These are phyloP conservation scores for Clytia hemisphaerica DNA, from an alignment of 30 jellyfish, hydroid and myxozoan genomes.

Conservation along the genomic window DNA sequence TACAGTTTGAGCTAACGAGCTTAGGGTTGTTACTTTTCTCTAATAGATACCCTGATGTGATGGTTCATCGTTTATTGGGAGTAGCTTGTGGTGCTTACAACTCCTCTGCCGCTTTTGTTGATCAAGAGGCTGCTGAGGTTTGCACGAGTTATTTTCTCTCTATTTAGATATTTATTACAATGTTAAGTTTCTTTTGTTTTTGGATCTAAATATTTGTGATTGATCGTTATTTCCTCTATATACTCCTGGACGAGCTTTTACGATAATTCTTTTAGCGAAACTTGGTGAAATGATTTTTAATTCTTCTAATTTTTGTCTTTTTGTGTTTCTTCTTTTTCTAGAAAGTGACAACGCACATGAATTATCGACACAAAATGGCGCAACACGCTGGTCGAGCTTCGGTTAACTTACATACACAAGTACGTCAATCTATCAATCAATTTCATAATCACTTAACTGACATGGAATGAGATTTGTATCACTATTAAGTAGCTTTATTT, in stretches of 20 bases:
- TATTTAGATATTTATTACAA: not conserved
- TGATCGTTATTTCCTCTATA: not conserved
- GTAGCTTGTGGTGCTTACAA: slow-evolving; percentile 76
- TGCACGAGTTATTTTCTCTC: not conserved
- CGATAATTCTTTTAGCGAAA: not conserved
- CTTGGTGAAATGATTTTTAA: not conserved
- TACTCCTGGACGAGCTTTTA: not conserved
- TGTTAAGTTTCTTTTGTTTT: not conserved
- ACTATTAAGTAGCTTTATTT: no score
- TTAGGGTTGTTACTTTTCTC: not conserved
- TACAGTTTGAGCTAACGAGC: no score
- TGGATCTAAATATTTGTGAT: not conserved
- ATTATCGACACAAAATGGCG: slow-evolving; percentile 83
- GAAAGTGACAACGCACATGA: slow-evolving; percentile 57
- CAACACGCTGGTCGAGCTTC: slow-evolving; percentile 88
- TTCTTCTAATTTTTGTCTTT: not conserved
- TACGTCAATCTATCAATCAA: not conserved
- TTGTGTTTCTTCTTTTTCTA: slow-evolving; percentile 13
- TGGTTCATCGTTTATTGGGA: slow-evolving; percentile 87
- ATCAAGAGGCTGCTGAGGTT: slow-evolving; percentile 51
- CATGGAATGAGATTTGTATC: no score
- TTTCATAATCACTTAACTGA: no score
- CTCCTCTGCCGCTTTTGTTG: slow-evolving; percentile 58
- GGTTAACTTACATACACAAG: slow-evolving; percentile 83
- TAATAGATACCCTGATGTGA: slow-evolving; percentile 71